phyloP scores from a whole-genome alignment of 2,888 invertebrate species.

The Nineta flava region DNA sequence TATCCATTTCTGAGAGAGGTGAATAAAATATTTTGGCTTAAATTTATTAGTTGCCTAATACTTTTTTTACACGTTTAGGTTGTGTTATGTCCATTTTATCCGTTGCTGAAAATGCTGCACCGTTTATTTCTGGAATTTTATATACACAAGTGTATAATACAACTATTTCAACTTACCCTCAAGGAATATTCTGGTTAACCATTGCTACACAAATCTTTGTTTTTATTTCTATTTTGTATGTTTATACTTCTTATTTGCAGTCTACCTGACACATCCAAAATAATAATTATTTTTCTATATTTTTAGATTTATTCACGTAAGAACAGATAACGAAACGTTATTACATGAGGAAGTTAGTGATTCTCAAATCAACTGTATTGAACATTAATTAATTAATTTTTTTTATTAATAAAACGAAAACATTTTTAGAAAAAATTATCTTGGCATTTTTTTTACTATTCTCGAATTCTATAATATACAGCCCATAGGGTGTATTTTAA shows the following conservation, averaged over 20 bases:
- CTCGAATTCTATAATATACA: no score
- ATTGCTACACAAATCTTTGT: conserved; percentile 51
- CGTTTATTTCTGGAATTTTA: conserved; percentile 53
- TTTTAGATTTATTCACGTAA: conserved; percentile 15
- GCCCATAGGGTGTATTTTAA: no score
- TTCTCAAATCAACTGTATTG: neutral
- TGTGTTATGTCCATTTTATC: conserved; percentile 62
- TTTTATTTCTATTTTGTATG: conserved; percentile 50
- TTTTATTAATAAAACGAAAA: no score
- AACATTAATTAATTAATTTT: no score
- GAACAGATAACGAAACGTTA: conserved; percentile 11
- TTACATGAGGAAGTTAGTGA: conserved; percentile 14
- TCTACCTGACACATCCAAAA: neutral
- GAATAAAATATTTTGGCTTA: conserved; percentile 22
- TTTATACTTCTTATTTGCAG: conserved; percentile 16
- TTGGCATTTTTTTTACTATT: no score
- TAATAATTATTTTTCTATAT: conserved; percentile 4
- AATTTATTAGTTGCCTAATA: conserved; percentile 25
- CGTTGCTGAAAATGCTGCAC: conserved; percentile 67
- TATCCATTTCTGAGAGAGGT: conserved; percentile 51
- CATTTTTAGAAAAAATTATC: no score
- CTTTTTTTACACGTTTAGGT: conserved; percentile 16
- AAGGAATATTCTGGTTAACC: conserved; percentile 56
- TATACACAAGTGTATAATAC: conserved; percentile 59
- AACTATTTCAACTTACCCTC: conserved; percentile 39